Base-by-base conservation (phyloP, 2,888 invertebrate genomes). In the Eupithecia pulchellata region DNA sequence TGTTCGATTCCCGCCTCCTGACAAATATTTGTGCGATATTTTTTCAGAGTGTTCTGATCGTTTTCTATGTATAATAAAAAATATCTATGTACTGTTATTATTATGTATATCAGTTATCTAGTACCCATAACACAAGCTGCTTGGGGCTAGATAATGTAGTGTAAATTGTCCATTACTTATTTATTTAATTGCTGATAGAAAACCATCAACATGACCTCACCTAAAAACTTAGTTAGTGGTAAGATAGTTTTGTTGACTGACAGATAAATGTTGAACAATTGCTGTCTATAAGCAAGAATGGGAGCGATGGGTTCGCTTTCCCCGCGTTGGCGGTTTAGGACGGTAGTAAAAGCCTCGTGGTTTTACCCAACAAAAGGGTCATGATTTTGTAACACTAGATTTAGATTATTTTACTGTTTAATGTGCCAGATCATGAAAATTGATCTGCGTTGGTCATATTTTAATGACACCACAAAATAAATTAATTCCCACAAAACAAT, bases 401-500 rank as follows among this genome's bases (percentile, higher is more conserved):
- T 55, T 55, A 55, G 13, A 13, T 11, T 13, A 27, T 27, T 17
- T 20, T 14, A 32, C 8, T 17, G 11, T 32, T n/a, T 9, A 11
- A 8, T 11, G 55, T 65, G 57, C 42, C 70, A 63, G 20, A 27
- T 11, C 29, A 64, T 61, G n/a, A 29, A 29, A 42, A 20, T 32
- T 2, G 8, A 13, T 42, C 63, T 69, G 29, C 42, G 57, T 29
- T 57, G 52, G 20, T 52, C 20, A 68, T 70, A 78, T 75, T 79
- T 75, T 75, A 80, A 80, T 81, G 73, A 80, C 69, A 72, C 66
- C 68, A 39, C 67, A 74, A 76, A 75, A 72, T 75, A 68, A n/a
- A 39, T 71, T 62, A 32, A 73, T 82, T 86, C 84, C 80, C 85
- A 85, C 78, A 73, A 76, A 76, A 83, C 81, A 82, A 84, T 77